Evolutionary conservation across 2,888 invertebrate genomes (phyloP).

Genomic region (Drosophila subsilvestris): DNA sequence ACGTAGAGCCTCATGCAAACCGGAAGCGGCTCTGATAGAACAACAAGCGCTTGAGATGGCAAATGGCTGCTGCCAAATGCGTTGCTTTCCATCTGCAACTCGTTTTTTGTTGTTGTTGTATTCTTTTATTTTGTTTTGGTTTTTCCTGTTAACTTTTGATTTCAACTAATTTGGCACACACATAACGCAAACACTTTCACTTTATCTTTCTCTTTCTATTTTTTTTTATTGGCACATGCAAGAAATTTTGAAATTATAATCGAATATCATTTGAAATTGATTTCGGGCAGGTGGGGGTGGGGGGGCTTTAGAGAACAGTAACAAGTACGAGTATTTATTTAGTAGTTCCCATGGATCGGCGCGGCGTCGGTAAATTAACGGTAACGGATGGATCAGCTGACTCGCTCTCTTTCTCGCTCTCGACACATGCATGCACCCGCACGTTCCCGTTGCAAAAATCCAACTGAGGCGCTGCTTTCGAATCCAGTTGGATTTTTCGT

Average conservation of each 20-base stretch:
- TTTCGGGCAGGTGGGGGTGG: neutral
- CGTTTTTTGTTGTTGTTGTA: constrained; percentile 25
- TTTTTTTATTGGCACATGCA: constrained; percentile 27
- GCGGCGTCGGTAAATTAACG: constrained; percentile 48
- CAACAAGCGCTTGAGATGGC: constrained; percentile 90
- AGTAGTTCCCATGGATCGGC: neutral
- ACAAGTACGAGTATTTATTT: neutral
- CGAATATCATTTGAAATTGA: neutral
- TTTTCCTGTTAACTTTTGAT: constrained; percentile 22
- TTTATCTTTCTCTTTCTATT: constrained; percentile 20
- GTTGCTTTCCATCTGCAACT: constrained; percentile 89
- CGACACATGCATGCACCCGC: constrained; percentile 66
- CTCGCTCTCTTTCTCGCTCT: constrained; percentile 13
- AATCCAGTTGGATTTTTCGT: constrained; percentile 53
- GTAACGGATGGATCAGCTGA: constrained; percentile 35
- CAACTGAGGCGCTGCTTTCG: constrained; percentile 72
- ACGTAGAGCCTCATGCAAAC: constrained; percentile 89
- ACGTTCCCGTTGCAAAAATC: constrained; percentile 80
- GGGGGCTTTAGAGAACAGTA: neutral
- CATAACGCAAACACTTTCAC: constrained; percentile 31
- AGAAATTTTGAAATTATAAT: constrained; percentile 19
- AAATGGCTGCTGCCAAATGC: constrained; percentile 90
- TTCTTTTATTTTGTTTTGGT: neutral
- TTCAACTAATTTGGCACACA: constrained; percentile 39
- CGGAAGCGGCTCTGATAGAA: constrained; percentile 90